Evolutionary conservation across 2,797 vertebrate genomes (phyloP), one percentile per base, ranked within the genome.

Genomic region (Philypnodon macrostomus): DNA sequence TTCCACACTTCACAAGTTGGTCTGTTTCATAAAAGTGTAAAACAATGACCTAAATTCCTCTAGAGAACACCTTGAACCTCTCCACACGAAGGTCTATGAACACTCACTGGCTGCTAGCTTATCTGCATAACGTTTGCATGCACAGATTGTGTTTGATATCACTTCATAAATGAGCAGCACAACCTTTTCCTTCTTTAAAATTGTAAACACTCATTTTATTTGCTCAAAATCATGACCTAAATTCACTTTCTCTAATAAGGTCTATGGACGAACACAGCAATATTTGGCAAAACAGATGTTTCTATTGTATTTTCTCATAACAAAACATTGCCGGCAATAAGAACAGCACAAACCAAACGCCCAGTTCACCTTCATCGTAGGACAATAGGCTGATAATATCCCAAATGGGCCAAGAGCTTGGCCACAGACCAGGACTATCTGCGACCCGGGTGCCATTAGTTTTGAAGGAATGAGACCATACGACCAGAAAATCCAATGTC

Each of bases 401-500:
- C 40, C 6, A 29, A 48, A 19, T 18, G 12, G 24, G n/a, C n/a
- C 24, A 4, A 2, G 14, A 30, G 29, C 2, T 18, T 27, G 14
- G 23, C 11, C 21, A 8, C 50, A 45, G 24, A 38, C 8, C 27
- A 11, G 19, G 46, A 29, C 13, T 13, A 16, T 38, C 34, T 27
- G 2, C 31, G 12, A 16, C 26, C 27, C 11, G 39, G 45, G 26
- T 13, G 14, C 19, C 19, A 53, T 45, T 38, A 21, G 47, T n/a
- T 38, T 18, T 46, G 15, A 40, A 37, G n/a, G 18, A 59, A 47
- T 12, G 19, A n/a, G 34, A 26, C 49, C 24, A 61, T 49, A 47
- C 44, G 45, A 63, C 73, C 30, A 59, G 46, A n/a, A 69, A 63
- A 79, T 63, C 34, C 52, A 66, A 58, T 70, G 37, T 37, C 39